phyloP scores from a whole-genome alignment of 2,888 invertebrate species.

The Oscheius onirici region DNA sequence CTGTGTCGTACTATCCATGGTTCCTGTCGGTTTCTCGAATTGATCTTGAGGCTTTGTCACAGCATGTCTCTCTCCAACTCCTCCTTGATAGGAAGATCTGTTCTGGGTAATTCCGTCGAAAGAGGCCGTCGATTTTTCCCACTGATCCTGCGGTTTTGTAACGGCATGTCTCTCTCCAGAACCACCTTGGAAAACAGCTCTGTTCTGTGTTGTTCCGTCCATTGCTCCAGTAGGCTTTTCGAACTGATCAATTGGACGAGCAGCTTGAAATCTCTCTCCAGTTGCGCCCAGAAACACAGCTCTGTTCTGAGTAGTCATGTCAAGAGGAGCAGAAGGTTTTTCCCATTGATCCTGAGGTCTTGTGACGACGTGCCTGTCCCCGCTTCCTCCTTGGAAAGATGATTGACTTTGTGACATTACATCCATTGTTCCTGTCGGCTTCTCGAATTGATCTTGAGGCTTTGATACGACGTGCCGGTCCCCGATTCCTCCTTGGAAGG shows the following conservation, averaged over 20 bases:
- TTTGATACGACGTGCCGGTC: neutral
- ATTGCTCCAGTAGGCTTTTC: neutral
- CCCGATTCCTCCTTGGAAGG: neutral
- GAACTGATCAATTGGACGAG: neutral
- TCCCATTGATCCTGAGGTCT: neutral
- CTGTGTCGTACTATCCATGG: neutral
- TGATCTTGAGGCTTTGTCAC: neutral
- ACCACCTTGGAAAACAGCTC: neutral
- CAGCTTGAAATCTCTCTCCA: neutral
- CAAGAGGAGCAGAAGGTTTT: neutral
- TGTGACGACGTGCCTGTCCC: neutral
- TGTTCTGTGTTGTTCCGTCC: neutral
- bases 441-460: conserved; percentile 7
- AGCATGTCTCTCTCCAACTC: conserved; percentile 8
- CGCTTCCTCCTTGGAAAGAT: neutral
- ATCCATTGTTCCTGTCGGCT: neutral
- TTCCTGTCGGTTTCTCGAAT: neutral
- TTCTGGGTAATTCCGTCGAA: neutral
- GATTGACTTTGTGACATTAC: neutral
- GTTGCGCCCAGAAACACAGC: neutral
- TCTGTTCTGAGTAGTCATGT: neutral
- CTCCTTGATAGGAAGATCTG: conserved; percentile 15
- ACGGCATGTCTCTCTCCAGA: neutral
- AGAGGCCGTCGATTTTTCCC: neutral
- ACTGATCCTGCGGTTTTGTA: neutral